phyloP scores from a whole-genome alignment of 2,888 invertebrate species.

The Calameuta pallipes region DNA sequence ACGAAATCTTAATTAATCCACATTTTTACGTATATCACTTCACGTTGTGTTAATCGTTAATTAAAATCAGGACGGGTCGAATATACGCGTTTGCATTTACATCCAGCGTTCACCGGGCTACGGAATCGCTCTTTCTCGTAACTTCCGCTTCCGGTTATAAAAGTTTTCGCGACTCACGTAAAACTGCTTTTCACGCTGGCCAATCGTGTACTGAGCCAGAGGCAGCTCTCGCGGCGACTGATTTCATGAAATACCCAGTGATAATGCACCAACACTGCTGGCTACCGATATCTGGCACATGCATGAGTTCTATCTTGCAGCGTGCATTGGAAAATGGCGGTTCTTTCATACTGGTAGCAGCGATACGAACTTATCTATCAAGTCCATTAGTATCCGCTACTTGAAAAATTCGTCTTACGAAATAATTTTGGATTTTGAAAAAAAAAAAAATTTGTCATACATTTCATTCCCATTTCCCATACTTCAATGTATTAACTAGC shows the following conservation, averaged over 20 bases:
- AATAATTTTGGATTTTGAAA: slow-evolving; percentile 18
- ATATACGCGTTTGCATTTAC: background rate
- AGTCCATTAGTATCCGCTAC: slow-evolving; percentile 1
- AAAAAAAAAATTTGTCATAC: background rate
- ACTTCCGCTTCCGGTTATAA: background rate
- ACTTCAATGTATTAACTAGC: background rate
- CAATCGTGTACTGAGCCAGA: slow-evolving; percentile 47
- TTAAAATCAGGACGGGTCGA: background rate
- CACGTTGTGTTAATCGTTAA: background rate
- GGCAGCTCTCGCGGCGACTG: slow-evolving; percentile 54
- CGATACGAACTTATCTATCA: slow-evolving; percentile 47
- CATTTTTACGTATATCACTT: background rate
- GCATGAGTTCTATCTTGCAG: slow-evolving; percentile 37
- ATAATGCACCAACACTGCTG: slow-evolving; percentile 45
- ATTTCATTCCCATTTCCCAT: background rate
- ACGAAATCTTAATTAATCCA: background rate
- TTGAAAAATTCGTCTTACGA: slow-evolving; percentile 31
- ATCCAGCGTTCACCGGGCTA: background rate
- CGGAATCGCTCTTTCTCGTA: background rate
- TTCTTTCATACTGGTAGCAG: slow-evolving; percentile 25
- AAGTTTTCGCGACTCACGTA: slow-evolving; percentile 6
- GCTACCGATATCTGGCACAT: slow-evolving; percentile 39
- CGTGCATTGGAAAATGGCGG: slow-evolving; percentile 26
- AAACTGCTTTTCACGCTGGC: slow-evolving; percentile 42
- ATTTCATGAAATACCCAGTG: slow-evolving; percentile 59